Evolutionary conservation across 2,113 vertebrate species (phyloP).

Genomic region (Phasianus colchicus): DNA sequence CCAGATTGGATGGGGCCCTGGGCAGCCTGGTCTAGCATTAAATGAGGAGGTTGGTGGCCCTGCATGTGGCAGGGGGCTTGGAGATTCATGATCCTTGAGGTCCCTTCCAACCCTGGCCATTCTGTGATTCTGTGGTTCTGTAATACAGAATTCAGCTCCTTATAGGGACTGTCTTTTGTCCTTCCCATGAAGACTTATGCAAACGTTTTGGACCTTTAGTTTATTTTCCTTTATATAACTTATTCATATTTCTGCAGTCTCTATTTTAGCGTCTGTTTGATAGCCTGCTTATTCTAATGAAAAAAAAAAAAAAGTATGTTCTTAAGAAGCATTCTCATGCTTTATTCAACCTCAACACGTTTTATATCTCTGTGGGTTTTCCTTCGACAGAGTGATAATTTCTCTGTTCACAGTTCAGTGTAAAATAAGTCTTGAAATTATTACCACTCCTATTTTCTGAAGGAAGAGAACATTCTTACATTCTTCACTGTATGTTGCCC

Average conservation of each 20-base stretch:
- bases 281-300: background rate
- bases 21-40: too few species aligned
- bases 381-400: background rate
- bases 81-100: too few species aligned
- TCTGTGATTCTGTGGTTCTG: too few species aligned
- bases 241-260: background rate
- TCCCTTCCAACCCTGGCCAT: too few species aligned
- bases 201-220: background rate
- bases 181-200: background rate
- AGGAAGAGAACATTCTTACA: background rate
- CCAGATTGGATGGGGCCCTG: too few species aligned
- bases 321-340: conserved; percentile 26
- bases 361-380: conserved; percentile 37
- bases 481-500: background rate
- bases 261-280: background rate
- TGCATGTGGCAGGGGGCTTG: too few species aligned
- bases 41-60: too few species aligned
- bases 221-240: background rate
- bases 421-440: conserved; percentile 48
- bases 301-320: background rate
- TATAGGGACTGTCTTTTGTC: background rate
- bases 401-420: background rate
- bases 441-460: conserved; percentile 28
- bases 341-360: background rate
- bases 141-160: background rate